Percentiles rank a stretch among this genome's conserved stretches.
These are phyloP conservation scores for Callimorpha dominula DNA, from an alignment of 2,888 invertebrate genomes.

Conservation along the genomic window DNA sequence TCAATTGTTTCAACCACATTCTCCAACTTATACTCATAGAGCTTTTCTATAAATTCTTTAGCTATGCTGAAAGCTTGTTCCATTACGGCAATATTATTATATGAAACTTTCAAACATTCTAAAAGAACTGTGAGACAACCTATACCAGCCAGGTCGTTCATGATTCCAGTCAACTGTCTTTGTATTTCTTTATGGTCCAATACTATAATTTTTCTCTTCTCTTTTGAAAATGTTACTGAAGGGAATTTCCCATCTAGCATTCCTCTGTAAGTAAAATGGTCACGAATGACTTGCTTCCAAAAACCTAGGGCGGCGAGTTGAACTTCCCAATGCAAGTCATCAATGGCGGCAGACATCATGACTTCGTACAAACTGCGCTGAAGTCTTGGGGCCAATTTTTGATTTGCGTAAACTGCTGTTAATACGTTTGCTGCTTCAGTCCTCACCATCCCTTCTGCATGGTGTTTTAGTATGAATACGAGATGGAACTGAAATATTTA, in stretches of 20 bases:
- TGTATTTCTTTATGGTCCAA: conserved; percentile 88
- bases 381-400: conserved; percentile 83
- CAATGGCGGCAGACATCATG: conserved; percentile 87
- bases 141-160: conserved; percentile 87
- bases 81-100: conserved; percentile 89
- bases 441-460: conserved; percentile 90
- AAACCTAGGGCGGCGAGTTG: conserved; percentile 89
- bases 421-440: conserved; percentile 88
- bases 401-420: conserved; percentile 86
- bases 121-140: conserved; percentile 90
- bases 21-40: conserved; percentile 81
- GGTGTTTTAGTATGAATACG: conserved; percentile 80
- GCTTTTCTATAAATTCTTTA: conserved; percentile 74
- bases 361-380: conserved; percentile 83
- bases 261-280: conserved; percentile 81
- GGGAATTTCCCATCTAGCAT: conserved; percentile 92
- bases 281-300: conserved; percentile 88
- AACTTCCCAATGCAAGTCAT: conserved; percentile 92
- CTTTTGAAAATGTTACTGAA: conserved; percentile 90
- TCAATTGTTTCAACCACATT: conserved; percentile 27
- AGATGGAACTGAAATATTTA: conserved; percentile 19
- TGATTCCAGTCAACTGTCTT: conserved; percentile 86
- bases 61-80: conserved; percentile 85
- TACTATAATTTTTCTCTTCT: conserved; percentile 90
- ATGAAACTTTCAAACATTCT: conserved; percentile 87